Evolutionary conservation across 2,113 vertebrate genomes (phyloP).

Genomic region (Ammodytes dubius): DNA sequence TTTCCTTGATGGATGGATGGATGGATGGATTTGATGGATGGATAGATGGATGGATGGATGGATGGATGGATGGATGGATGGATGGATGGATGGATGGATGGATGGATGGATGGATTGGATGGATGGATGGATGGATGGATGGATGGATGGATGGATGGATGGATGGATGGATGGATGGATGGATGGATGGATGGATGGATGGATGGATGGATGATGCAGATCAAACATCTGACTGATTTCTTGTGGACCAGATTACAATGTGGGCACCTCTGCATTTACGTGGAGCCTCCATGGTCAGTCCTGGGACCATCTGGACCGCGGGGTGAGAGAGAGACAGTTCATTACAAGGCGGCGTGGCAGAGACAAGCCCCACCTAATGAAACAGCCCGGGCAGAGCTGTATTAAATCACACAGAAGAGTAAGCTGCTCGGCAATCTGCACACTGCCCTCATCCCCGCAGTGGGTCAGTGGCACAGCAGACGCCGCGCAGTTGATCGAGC

Average conservation of each 20-base stretch:
- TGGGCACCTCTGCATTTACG: conserved; percentile 18
- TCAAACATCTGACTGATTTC: conserved; percentile 51
- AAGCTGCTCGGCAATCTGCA: conserved; percentile 77
- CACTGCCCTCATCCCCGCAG: conserved; percentile 56
- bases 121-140: no score
- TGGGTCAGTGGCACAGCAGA: conserved; percentile 81
- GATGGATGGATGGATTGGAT: no score
- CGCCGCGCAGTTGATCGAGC: conserved; percentile 34
- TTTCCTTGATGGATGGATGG: no score
- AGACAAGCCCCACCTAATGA: conserved; percentile 79
- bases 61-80: no score
- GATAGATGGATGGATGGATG: no score
- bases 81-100: no score
- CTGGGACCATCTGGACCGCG: conserved; percentile 78
- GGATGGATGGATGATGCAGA: neutral
- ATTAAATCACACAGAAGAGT: conserved; percentile 75
- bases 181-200: neutral
- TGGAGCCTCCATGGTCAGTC: conserved; percentile 50
- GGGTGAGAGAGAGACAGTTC: conserved; percentile 67
- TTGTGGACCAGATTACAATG: conserved; percentile 63
- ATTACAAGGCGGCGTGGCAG: conserved; percentile 66
- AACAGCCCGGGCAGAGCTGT: conserved; percentile 67
- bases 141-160: neutral
- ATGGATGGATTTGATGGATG: no score
- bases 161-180: neutral